Percentiles rank a stretch among this genome's conserved stretches.
Conservation (phyloP, 2,113 vertebrate genomes). For the Hippolais icterina region DNA sequence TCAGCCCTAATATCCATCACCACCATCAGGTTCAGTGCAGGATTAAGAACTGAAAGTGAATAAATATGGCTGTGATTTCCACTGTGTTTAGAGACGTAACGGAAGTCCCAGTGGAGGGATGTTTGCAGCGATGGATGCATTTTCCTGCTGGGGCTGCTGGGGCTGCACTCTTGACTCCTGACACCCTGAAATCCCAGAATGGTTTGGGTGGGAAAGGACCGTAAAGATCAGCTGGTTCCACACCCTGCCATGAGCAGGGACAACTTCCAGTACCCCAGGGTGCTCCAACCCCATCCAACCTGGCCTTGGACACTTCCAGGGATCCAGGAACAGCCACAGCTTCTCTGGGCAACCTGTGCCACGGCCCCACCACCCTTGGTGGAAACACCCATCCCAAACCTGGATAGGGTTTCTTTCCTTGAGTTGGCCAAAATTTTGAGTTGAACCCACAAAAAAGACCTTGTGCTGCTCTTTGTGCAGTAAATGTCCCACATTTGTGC, state of each 20-base stretch:
- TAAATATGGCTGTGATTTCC: conserved; percentile 8
- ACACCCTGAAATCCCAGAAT: background rate
- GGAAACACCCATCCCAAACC: background rate
- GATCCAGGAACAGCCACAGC: background rate
- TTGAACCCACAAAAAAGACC: background rate
- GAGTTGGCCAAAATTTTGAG: background rate
- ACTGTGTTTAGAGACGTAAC: background rate
- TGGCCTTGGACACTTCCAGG: background rate
- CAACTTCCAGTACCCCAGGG: rapidly evolving
- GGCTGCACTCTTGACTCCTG: background rate
- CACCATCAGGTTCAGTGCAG: background rate
- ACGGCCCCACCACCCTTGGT: background rate
- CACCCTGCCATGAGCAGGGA: background rate
- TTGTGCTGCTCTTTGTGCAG: background rate
- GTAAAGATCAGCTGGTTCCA: background rate
- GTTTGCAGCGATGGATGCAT: background rate
- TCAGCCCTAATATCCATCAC: conserved; percentile 54
- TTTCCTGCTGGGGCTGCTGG: background rate
- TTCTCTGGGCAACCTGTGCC: background rate
- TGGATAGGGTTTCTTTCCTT: background rate
- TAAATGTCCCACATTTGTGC: background rate
- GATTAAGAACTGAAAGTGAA: background rate
- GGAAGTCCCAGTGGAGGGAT: background rate
- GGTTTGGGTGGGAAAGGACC: background rate
- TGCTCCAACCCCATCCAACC: background rate